Conservation (phyloP, 2,888 invertebrate genomes). For the Tetropium fuscum region DNA sequence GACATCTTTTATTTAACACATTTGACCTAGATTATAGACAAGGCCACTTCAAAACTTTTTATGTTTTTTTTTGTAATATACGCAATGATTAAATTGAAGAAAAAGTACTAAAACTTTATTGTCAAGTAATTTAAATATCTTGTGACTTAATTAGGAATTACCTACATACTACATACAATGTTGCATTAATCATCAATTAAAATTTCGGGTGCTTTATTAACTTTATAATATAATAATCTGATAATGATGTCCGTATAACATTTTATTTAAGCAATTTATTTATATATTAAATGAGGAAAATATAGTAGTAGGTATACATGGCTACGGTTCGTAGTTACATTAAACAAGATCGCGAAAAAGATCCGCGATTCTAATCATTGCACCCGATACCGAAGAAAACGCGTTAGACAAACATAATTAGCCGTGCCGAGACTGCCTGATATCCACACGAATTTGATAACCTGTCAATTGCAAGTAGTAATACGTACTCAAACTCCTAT, state of each 20-base stretch:
- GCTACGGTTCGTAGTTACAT: background rate
- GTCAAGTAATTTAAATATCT: conserved; percentile 39
- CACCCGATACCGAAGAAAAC: no score
- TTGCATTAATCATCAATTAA: conserved; percentile 20
- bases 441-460: no score
- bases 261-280: conserved; percentile 49
- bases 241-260: conserved; percentile 34
- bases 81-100: conserved; percentile 24
- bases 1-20: conserved; percentile 50
- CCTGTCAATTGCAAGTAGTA: no score
- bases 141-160: conserved; percentile 11
- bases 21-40: conserved; percentile 51
- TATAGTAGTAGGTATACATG: conserved; percentile 6
- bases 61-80: conserved; percentile 37
- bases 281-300: conserved; percentile 50
- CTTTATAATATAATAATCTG: conserved; percentile 1
- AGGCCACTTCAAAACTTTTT: conserved; percentile 54
- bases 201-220: conserved; percentile 18
- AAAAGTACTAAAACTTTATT: conserved; percentile 39
- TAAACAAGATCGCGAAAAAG: background rate
- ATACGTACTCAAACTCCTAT: no score
- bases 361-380: no score
- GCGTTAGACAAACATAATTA: no score
- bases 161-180: conserved; percentile 10
- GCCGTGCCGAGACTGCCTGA: no score